phyloP scores from a whole-genome alignment of 2,113 vertebrate genomes.

The Onychorhynchus coronatus region DNA sequence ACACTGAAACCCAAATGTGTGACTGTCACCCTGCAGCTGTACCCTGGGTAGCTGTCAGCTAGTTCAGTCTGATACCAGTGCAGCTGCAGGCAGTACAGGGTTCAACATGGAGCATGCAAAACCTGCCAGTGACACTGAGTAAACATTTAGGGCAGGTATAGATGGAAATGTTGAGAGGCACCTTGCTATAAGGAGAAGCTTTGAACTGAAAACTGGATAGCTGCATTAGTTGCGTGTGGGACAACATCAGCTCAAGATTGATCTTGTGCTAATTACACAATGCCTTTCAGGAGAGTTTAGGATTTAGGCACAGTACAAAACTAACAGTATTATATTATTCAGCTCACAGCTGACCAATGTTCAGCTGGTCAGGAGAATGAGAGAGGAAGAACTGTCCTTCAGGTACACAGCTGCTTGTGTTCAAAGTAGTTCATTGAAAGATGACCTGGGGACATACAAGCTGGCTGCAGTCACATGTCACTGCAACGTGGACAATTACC shows the following conservation, averaged over 20 bases:
- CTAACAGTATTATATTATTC: background rate
- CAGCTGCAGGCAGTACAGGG: background rate
- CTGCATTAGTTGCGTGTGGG: background rate
- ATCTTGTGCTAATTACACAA: background rate
- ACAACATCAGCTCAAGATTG: background rate
- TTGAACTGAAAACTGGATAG: background rate
- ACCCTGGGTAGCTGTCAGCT: background rate
- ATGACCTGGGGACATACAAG: background rate
- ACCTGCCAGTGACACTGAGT: background rate
- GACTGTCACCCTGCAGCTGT: background rate
- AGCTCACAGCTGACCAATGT: background rate
- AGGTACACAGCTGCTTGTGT: rapidly evolving
- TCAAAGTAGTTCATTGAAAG: background rate
- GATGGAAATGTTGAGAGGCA: background rate
- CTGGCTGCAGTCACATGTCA: background rate
- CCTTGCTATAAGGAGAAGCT: background rate
- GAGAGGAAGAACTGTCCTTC: rapidly evolving
- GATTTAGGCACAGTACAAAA: background rate
- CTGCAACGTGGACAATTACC: rapidly evolving
- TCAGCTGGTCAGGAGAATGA: background rate
- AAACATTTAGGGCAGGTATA: background rate
- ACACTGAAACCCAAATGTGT: background rate
- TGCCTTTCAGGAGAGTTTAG: background rate
- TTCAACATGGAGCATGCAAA: rapidly evolving
- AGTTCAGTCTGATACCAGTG: background rate